These are phyloP conservation scores for Chalcis sispes DNA, from an alignment of 2,888 invertebrate genomes.

Conservation along the genomic window DNA sequence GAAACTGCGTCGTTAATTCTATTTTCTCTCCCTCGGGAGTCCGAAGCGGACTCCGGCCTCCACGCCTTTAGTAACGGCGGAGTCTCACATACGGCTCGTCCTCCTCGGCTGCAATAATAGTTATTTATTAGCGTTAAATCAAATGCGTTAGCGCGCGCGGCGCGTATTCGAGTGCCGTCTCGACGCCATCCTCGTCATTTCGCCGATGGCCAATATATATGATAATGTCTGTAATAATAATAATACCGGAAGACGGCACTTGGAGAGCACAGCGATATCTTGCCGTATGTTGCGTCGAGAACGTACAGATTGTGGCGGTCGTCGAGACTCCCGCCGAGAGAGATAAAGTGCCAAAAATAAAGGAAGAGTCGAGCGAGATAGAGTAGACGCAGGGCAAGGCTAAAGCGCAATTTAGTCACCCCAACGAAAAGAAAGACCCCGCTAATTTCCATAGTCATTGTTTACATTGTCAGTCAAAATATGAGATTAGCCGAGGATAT, in stretches of 20 bases:
- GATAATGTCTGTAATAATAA: slow-evolving; percentile 71
- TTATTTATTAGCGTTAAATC: slow-evolving; percentile 76
- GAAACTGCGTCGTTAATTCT: slow-evolving; percentile 75
- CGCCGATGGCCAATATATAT: slow-evolving; percentile 71
- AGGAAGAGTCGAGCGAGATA: no score
- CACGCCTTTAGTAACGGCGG: neutral
- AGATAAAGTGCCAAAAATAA: no score
- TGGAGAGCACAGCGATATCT: slow-evolving; percentile 48
- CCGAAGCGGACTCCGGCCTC: slow-evolving; percentile 61
- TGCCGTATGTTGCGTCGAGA: slow-evolving; percentile 17
- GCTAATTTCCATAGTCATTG: slow-evolving; percentile 32
- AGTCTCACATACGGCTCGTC: neutral
- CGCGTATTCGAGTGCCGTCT: slow-evolving; percentile 44
- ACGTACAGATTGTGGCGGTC: slow-evolving; percentile 6
- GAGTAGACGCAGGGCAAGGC: neutral
- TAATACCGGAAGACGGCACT: slow-evolving; percentile 71
- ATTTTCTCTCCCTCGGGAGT: slow-evolving; percentile 73
- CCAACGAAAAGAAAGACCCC: neutral
- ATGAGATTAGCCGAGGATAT: slow-evolving; percentile 21
- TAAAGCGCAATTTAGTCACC: slow-evolving; percentile 16
- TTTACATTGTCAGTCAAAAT: slow-evolving; percentile 38
- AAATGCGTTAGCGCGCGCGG: slow-evolving; percentile 70
- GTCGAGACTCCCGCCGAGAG: no score
- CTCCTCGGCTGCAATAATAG: slow-evolving; percentile 69
- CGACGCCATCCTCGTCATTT: slow-evolving; percentile 56